Evolutionary conservation across 2,888 invertebrate genomes (phyloP), one percentile per base, ranked within the genome.

Genomic region (Sclerodermus sp.): DNA sequence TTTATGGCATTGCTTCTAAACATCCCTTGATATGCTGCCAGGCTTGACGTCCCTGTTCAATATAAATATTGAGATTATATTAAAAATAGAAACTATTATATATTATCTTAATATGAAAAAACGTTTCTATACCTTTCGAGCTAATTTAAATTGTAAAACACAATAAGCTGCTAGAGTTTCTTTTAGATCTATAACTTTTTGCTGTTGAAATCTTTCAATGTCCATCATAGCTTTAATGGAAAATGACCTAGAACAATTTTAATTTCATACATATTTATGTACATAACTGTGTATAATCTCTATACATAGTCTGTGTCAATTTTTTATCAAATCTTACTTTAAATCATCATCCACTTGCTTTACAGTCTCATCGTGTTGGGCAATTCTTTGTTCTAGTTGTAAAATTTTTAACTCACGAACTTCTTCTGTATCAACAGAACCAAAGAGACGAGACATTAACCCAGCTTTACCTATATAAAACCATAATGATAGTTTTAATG

Each of bases 1-100:
- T 54, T 83, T 81, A 87, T 64, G 87, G 86, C 82, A 88, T 87
- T 73, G 85, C 86, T 74, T 88, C 87, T 60, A 89, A 80, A 73
- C 89, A 89, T 71, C 88, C 86, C 66, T 85, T 84, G 64, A 89
- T 87, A 79, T 89, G 87, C 47, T 84, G 85, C 89, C 89, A 90
- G 41, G 88, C 86, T 80, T 88, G 88, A 39, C 89, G 79, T 57
- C 88, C 88, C 89, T 89, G 80, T 47, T 9, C 6, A 30, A n/a
- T n/a, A 34, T 8, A n/a, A n/a, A 34, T 34, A n/a, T n/a, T n/a
- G n/a, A n/a, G n/a, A n/a, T n/a, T n/a, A n/a, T 34, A 55, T 47
- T 14, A n/a, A 12, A 10, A 43, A 17, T 13, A 13, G 3, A 4
- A 34, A 34, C 4, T 12, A 34, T 8, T 13, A 5, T 15, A 14